Evolutionary conservation across 2,797 vertebrate genomes (phyloP).

Genomic region (Hippocampus kuda): DNA sequence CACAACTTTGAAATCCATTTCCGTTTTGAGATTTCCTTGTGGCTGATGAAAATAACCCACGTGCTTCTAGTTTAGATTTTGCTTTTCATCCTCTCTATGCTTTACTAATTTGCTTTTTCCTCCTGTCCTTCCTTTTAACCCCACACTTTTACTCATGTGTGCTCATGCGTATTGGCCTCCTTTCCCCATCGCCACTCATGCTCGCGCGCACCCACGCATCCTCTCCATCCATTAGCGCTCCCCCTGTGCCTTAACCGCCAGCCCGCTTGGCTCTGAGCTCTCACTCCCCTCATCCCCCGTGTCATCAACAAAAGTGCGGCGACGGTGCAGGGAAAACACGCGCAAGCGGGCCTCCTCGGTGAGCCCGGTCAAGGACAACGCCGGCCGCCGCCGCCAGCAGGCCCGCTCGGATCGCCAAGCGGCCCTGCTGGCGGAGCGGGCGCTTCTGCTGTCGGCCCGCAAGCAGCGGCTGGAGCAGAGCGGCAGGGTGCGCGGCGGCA

Average conservation of each 20-base stretch:
- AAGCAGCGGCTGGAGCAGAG: constrained; percentile 71
- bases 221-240: constrained; percentile 59
- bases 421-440: constrained; percentile 70
- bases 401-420: constrained; percentile 65
- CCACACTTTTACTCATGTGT: constrained; percentile 66
- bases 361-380: constrained; percentile 56
- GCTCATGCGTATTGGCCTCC: constrained; percentile 41
- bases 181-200: constrained; percentile 46
- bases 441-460: constrained; percentile 70
- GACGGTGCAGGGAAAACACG: constrained; percentile 78
- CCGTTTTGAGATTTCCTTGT: constrained; percentile 19
- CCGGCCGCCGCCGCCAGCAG: constrained; percentile 52
- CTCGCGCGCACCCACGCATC: constrained; percentile 24
- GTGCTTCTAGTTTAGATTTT: constrained; percentile 53
- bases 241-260: constrained; percentile 65
- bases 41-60: constrained; percentile 41
- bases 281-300: constrained; percentile 70
- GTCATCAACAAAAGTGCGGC: constrained; percentile 74
- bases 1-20: not conserved
- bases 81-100: constrained; percentile 55
- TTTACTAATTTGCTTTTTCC: constrained; percentile 83
- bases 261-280: constrained; percentile 68
- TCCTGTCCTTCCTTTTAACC: constrained; percentile 76
- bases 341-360: constrained; percentile 58
- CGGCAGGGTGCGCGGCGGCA: constrained; percentile 61